Base-by-base conservation (phyloP, 2,113 vertebrate genomes). In the Anarhynchus alexandrinus region DNA sequence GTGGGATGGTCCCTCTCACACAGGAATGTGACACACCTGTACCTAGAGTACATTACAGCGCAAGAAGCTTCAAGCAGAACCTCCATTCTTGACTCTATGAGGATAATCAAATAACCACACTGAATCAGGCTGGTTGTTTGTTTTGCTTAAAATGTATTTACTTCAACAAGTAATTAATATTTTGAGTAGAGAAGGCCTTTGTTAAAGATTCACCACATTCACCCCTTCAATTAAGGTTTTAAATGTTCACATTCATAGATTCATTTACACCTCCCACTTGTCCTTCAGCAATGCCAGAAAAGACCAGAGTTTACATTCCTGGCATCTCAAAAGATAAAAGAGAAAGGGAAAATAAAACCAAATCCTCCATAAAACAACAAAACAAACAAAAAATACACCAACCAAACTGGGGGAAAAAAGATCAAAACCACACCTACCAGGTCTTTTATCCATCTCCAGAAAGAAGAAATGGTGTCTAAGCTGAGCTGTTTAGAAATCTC, bases 271-370 rank as follows among this genome's bases (percentile, higher is more conserved):
- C 91, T 97, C 94, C 96, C 91, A 88, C 76, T 91, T 93, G 91
- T 96, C 94, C 94, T 96, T 95, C 89, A 96, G 86, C 80, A 95
- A 94, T 74, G 66, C 87, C 78, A 96, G 84, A 65, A 76, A 92
- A 94, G 89, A 93, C 81, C 86, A 77, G 86, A 69, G 84, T 90
- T 97, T 94, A 97, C 38, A 93, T 42, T 91, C 70, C 55, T 51
- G 55, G 45, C 2, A 0, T 62, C 54, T 82, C 84, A 55, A 90
- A 88, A 88, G 80, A 67, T 65, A 76, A 86, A 92, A 96, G 30
- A 91, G 45, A 73, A 84, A 76, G 32, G 52, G n/a, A 58, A 96
- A 95, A 95, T 49, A 86, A 93, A 87, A 14, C 36, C 49, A 90
- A 88, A 90, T 58, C 36, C 45, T 88, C 40, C 84, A 93, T 49